Evolutionary conservation across 2,797 vertebrate species (phyloP), one percentile per base, ranked within the genome.

Genomic region (Megaceryle alcyon): DNA sequence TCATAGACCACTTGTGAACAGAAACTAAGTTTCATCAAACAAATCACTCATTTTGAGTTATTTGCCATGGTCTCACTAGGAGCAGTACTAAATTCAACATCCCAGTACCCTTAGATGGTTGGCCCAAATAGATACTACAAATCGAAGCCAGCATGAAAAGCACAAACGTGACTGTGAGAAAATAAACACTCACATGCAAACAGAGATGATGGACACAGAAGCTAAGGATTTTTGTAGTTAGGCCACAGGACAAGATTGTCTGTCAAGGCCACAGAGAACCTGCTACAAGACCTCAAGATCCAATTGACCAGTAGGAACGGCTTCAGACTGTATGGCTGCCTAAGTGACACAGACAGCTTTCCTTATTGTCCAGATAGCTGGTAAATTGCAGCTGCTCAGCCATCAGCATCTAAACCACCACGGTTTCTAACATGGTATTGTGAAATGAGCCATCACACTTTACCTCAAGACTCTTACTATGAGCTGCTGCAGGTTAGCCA

Each of bases 291-390:
- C 22, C 43, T 83, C 26, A 26, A 20, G 23, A 26, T 92, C 86
- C 0, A 0, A 15, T 16, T 10, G n/a, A 51, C 0, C 2, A 68
- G n/a, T 28, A 21, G 28, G 37, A 92, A 69, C 1, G 16, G 18
- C 13, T 92, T 72, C 33, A 41, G 0, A 2, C 13, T 7, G 6
- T 41, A 31, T 23, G 2, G 18, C 66, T 75, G 56, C 56, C 5
- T 6, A 46, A 18, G 19, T 37, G 73, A n/a, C 35, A 46, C n/a
- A 90, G 57, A 5, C 69, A 60, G 69, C 29, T 88, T 39, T 60
- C 65, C 48, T 60, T 53, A 25, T 16, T 41, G 14, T 37, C 64
- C 65, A 72, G 37, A 19, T 19, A 65, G 18, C 11, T 15, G 65
- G 19, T 39, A 81, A 48, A 48, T 39, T 2, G 0, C 69, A 88